Evolutionary conservation across 2,888 invertebrate genomes (phyloP), one percentile per base, ranked within the genome.

Genomic region (Ophion ellenae): DNA sequence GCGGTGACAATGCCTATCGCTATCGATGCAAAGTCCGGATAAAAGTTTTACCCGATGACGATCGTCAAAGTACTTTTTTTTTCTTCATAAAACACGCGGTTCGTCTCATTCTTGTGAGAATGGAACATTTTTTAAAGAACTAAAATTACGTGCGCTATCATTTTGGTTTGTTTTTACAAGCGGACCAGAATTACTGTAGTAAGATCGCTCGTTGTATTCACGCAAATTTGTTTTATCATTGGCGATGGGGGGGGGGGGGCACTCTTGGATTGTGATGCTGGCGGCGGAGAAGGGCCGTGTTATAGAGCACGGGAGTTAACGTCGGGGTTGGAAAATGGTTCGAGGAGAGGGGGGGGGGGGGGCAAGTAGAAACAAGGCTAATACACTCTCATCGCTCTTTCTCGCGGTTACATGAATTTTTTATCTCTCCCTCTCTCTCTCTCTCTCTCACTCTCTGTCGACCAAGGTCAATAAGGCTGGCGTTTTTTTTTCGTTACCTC

Each of bases 401-500:
- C 14, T 71, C 32, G 71, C 9, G 10, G 17, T 61, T 45, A 11
- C 14, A 32, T 61, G 20, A 17, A 20, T 61, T 11, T 11, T 28
- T 59, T 63, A 40, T 20, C n/a, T 57, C 20, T 4, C 14, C 47
- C 61, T 7, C 73, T 0, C 32, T 32, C 32, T 32, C 32, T 32
- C 4, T 32, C 70, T 78, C 24, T 47, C 77, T 67, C 63, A 70
- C 66, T 71, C 77, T 70, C 69, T 20, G 70, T 40, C 66, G 64
- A 73, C 40, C 74, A 71, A 74, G 76, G 82, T 67, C 70, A 82
- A 73, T 66, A 73, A 66, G 74, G 59, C 24, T n/a, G 28, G 36
- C 53, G 40, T 40, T 61, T n/a, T 57, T 63, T 63, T 32, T 79
- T n/a, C n/a, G 47, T 96, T 97, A 98, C 98, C 98, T 98, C 98